Percentiles rank a stretch among this genome's conserved stretches.
Conservation (phyloP, 2,113 vertebrate species). For the Eublepharis macularius region DNA sequence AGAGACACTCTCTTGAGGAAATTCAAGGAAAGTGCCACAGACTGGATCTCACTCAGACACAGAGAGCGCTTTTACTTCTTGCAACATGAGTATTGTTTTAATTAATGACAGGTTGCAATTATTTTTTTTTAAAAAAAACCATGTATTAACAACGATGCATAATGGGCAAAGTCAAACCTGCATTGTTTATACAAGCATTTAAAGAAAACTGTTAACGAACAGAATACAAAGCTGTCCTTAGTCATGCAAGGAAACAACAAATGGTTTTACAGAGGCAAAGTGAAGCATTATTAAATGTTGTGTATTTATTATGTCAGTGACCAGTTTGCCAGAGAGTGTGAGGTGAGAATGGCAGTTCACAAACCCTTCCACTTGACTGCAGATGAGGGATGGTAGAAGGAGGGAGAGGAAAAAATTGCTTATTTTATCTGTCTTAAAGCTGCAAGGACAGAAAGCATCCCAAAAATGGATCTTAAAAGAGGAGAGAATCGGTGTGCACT, state of each 20-base stretch:
- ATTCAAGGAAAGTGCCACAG: slow-evolving; percentile 44
- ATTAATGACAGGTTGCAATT: slow-evolving; percentile 77
- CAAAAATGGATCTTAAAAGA: slow-evolving; percentile 46
- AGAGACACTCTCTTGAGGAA: slow-evolving; percentile 45
- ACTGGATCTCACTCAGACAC: slow-evolving; percentile 60
- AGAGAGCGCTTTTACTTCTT: slow-evolving; percentile 19
- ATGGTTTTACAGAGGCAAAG: slow-evolving; percentile 73
- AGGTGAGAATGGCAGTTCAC: slow-evolving; percentile 72
- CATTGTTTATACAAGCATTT: slow-evolving; percentile 73
- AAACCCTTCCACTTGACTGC: slow-evolving; percentile 64
- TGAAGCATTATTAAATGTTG: slow-evolving; percentile 77
- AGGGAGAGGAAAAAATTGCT: slow-evolving; percentile 51
- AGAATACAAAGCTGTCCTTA: slow-evolving; percentile 71
- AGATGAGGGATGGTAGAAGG: slow-evolving; percentile 28
- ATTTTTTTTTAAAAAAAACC: slow-evolving; percentile 48
- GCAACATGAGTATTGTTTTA: slow-evolving; percentile 66
- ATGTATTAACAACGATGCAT: slow-evolving; percentile 65
- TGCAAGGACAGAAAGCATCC: slow-evolving; percentile 9
- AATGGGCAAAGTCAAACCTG: slow-evolving; percentile 64
- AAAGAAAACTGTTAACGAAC: slow-evolving; percentile 77
- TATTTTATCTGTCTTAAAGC: slow-evolving; percentile 66
- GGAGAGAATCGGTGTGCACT: slow-evolving; percentile 69
- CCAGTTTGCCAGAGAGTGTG: slow-evolving; percentile 75
- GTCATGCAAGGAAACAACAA: slow-evolving; percentile 75
- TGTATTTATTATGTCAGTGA: slow-evolving; percentile 78